Conservation (phyloP, 2,797 vertebrate species). For the Meda fulgida region DNA sequence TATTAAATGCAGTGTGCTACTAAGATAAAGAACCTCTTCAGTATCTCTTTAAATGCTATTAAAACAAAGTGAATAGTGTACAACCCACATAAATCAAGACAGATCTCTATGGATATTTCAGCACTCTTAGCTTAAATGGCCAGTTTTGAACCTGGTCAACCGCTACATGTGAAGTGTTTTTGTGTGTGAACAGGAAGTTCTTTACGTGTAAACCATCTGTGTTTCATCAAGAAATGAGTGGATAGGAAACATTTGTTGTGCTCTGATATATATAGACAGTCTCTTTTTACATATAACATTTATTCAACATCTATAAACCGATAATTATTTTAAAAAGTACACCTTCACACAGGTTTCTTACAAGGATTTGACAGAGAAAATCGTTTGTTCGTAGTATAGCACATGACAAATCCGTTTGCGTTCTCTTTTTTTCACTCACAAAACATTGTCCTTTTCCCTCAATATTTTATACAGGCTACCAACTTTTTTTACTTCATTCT, state of each 20-base stretch:
- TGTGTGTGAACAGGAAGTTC: conserved; percentile 3
- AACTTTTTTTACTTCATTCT: conserved; percentile 12
- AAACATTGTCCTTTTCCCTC: conserved; percentile 18
- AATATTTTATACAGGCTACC: background rate
- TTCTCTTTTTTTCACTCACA: background rate
- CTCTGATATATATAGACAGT: conserved; percentile 18
- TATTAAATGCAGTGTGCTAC: conserved; percentile 20
- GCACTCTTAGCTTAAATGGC: conserved; percentile 14
- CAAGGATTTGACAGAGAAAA: conserved; percentile 23
- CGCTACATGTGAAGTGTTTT: conserved; percentile 31
- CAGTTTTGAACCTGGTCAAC: conserved; percentile 17
- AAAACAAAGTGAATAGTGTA: background rate
- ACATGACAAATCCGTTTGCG: conserved; percentile 16
- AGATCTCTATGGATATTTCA: conserved; percentile 16
- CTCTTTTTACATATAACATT: conserved; percentile 42
- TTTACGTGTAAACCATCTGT: conserved; percentile 34
- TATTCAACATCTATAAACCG: conserved; percentile 41
- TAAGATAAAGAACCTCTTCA: background rate
- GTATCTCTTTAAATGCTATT: background rate
- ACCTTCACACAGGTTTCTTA: conserved; percentile 36
- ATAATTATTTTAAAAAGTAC: conserved; percentile 9
- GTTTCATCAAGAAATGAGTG: background rate
- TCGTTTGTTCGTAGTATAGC: conserved; percentile 24
- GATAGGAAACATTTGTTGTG: conserved; percentile 27
- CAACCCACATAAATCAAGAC: conserved; percentile 10